Conservation (phyloP, 2,888 invertebrate genomes). For the Napeogenes sylphis region DNA sequence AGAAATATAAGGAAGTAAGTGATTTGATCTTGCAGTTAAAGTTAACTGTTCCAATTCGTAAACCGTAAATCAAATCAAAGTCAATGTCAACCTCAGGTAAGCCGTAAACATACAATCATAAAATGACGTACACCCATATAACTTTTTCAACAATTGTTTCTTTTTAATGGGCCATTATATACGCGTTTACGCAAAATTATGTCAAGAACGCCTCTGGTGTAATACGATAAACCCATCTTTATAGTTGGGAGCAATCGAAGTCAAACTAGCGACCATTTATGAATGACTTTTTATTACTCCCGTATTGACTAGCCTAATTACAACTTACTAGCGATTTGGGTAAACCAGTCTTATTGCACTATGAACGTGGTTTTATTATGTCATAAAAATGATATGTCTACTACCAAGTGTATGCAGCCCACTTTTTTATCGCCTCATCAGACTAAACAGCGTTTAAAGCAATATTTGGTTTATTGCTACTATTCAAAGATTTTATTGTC, state of each 20-base stretch:
- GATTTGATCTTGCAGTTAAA: constrained; percentile 5
- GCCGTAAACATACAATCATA: constrained; percentile 76
- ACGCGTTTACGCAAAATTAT: constrained; percentile 76
- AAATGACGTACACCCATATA: constrained; percentile 75
- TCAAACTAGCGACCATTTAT: constrained; percentile 68
- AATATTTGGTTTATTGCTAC: constrained; percentile 76
- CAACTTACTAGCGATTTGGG: constrained; percentile 66
- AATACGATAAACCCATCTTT: constrained; percentile 75
- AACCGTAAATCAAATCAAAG: constrained; percentile 75
- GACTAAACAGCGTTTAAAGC: constrained; percentile 75
- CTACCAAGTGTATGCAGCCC: constrained; percentile 38
- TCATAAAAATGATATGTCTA: constrained; percentile 73
- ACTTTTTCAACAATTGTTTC: constrained; percentile 78
- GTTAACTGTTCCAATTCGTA: constrained; percentile 35
- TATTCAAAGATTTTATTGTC: constrained; percentile 75
- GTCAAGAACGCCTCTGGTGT: constrained; percentile 75
- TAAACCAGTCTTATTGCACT: constrained; percentile 67
- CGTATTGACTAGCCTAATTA: constrained; percentile 74
- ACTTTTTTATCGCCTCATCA: constrained; percentile 64
- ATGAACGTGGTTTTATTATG: constrained; percentile 64
- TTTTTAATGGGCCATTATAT: constrained; percentile 77
- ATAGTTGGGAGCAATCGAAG: constrained; percentile 71
- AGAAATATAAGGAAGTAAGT: too few relatives aligned
- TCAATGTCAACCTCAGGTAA: constrained; percentile 76
- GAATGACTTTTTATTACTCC: constrained; percentile 73